Base-by-base conservation (phyloP, 2,113 vertebrate species). In the Pipra filicauda region DNA sequence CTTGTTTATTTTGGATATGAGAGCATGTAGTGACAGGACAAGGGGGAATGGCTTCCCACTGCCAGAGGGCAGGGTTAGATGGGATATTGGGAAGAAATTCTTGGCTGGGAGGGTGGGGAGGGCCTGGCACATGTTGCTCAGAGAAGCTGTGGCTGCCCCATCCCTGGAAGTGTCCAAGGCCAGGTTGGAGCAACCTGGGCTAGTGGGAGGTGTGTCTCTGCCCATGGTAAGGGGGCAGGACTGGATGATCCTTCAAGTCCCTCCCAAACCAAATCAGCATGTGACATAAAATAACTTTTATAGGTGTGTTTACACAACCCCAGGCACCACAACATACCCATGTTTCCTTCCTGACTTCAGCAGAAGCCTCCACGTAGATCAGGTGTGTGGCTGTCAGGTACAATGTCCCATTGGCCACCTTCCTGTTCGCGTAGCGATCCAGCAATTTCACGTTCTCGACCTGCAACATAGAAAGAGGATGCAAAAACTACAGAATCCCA, bases 331-430 rank as follows among this genome's bases (percentile, higher is more conserved):
- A 24, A 81, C 95, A 62, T 98, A 99, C 98, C 98, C 98, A 99
- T 93, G 98, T 98, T 97, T 98, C 98, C 73, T 98, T 98, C 43
- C 97, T 95, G 21, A 89, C 73, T 90, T 97, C 97, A 85, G 96
- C 90, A 52, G 97, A 96, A 48, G 98, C 95, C 41, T 99, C 98
- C 15, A 99, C 98, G 4, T 98, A 98, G 86, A 98, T 99, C 2
- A 99, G 97, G 89, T 99, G 98, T 2, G 98, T 99, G 26, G 98
- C 98, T 18, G 98, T 98, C 94, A 99, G 96, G 90, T 98, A 98
- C 5, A 99, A 43, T 0, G 98, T 99, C 14, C 98, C 98, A 4
- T 82, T 94, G 8, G 96, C 96, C 43, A 98, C 93, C 85, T 96
- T 98, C 89, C 98, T 98, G 44, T 43, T 93, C 16, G 96, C 46